Conservation (phyloP, 2,888 invertebrate species). For the Spicauda simplicius region DNA sequence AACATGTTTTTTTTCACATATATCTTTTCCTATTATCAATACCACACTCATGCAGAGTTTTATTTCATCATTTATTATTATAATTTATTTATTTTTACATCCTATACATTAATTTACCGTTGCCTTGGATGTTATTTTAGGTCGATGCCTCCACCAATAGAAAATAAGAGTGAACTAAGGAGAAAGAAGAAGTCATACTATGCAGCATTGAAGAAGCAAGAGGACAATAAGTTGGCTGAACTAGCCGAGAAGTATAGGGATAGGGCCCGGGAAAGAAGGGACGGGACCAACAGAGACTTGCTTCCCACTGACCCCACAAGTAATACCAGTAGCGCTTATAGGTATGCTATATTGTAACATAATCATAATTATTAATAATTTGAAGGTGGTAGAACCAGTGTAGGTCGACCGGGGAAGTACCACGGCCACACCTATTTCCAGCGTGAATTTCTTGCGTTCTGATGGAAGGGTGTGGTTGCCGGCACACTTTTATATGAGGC, state of each 20-base stretch:
- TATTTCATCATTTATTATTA: too few species aligned
- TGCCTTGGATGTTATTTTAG: conserved; percentile 49
- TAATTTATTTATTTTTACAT: too few species aligned
- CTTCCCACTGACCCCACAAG: conserved; percentile 93
- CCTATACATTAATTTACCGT: too few species aligned
- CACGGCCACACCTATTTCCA: too few species aligned
- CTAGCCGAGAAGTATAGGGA: conserved; percentile 97
- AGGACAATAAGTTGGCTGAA: conserved; percentile 97
- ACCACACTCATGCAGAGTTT: too few species aligned
- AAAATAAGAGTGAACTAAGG: conserved; percentile 92
- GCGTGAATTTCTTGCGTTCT: too few species aligned
- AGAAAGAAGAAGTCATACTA: conserved; percentile 98
- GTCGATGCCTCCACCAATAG: conserved; percentile 82
- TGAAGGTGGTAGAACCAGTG: too few species aligned
- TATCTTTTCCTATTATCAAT: too few species aligned
- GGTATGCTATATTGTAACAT: conserved; percentile 53
- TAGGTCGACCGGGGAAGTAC: too few species aligned
- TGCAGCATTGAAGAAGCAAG: conserved; percentile 97
- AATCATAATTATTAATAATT: too few species aligned
- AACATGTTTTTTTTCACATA: neutral
- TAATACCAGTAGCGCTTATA: conserved; percentile 92
- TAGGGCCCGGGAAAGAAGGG: conserved; percentile 95
- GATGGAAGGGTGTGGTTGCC: too few species aligned
- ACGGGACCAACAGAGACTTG: conserved; percentile 91
- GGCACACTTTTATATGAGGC: too few species aligned